A percentile compares a stretch with the other conserved stretches of the same genome.
phyloP scores from a whole-genome alignment of 2,113 vertebrate species.

The Diphyllodes magnificus region DNA sequence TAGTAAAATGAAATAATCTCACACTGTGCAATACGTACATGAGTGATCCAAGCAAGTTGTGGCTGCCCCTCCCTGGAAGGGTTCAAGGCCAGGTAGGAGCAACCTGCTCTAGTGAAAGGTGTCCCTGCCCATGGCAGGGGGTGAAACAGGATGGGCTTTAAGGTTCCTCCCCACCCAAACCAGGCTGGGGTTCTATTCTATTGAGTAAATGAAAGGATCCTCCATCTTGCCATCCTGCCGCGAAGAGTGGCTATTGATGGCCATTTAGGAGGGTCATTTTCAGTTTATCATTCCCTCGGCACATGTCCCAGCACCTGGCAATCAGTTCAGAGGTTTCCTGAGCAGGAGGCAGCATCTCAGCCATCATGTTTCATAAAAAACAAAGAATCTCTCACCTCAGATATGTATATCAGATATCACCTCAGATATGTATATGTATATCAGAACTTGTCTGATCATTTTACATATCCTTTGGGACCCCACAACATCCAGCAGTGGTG shows the following conservation, averaged over 20 bases:
- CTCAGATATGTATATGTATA: too few relatives aligned
- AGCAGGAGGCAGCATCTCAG: not conserved
- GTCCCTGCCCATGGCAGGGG: not conserved
- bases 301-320: not conserved
- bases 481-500: not conserved
- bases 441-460: not conserved
- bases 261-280: not conserved
- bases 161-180: not conserved
- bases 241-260: not conserved
- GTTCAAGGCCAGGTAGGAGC: not conserved
- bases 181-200: not conserved
- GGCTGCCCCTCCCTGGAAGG: not conserved
- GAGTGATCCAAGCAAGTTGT: fast-evolving
- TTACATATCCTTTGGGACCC: not conserved
- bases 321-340: not conserved
- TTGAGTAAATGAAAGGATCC: not conserved
- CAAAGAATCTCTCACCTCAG: not conserved
- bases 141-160: fast-evolving
- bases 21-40: fast-evolving
- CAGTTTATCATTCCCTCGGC: not conserved
- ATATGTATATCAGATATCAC: too few relatives aligned
- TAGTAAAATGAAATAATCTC: not conserved
- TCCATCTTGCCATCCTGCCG: not conserved
- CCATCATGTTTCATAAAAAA: not conserved
- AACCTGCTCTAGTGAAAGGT: fast-evolving